These are phyloP conservation scores for Chunga burmeisteri DNA, from an alignment of 2,113 vertebrate genomes.

Conservation along the genomic window DNA sequence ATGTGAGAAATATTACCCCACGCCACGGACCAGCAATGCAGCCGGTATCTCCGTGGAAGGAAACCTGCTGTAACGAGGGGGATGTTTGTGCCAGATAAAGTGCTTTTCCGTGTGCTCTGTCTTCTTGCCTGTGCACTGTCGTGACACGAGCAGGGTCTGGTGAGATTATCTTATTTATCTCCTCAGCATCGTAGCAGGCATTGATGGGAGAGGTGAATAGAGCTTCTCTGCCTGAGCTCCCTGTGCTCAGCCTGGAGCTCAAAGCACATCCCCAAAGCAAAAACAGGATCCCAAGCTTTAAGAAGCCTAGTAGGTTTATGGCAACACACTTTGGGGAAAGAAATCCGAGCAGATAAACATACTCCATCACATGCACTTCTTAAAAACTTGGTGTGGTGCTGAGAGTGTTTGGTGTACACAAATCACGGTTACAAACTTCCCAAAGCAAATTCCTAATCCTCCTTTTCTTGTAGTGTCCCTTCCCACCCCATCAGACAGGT, in stretches of 20 bases:
- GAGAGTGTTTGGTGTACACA: background rate
- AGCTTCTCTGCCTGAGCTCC: background rate
- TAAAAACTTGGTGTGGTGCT: background rate
- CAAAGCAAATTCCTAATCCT: background rate
- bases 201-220: background rate
- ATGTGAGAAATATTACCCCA: background rate
- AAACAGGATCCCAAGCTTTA: background rate
- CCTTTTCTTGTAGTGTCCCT: background rate
- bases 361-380: background rate
- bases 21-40: accelerated
- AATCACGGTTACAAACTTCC: background rate
- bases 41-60: background rate
- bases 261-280: background rate
- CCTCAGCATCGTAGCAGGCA: background rate
- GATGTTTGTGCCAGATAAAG: background rate
- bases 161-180: background rate
- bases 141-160: background rate
- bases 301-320: background rate
- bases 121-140: background rate
- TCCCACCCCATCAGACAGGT: background rate
- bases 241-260: background rate
- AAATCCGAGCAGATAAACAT: background rate
- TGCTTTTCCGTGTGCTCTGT: background rate
- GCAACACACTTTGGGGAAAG: background rate
- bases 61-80: accelerated